A percentile compares a stretch with the other conserved stretches of the same genome.
These are phyloP conservation scores for Melinopterus prodromus DNA, from an alignment of 2,888 invertebrate genomes.

Conservation along the genomic window DNA sequence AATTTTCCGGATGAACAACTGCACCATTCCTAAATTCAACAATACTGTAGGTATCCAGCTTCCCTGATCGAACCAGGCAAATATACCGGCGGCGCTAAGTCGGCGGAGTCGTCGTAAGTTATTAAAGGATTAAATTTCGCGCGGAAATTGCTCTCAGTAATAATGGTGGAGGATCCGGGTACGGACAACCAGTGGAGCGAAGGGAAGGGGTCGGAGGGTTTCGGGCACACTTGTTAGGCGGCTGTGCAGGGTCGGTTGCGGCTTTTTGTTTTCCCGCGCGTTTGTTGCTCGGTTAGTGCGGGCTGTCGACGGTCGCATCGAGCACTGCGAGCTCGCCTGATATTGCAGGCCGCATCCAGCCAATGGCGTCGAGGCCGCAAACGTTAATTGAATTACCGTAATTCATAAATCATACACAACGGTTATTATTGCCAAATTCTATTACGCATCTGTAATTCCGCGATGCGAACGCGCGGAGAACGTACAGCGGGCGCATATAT, in stretches of 20 bases:
- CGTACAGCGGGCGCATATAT: background rate
- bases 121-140: conserved; percentile 16
- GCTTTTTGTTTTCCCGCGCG: background rate
- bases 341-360: conserved; percentile 7
- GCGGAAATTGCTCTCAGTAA: conserved; percentile 7
- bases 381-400: conserved; percentile 24
- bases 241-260: background rate
- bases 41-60: background rate
- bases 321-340: background rate
- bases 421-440: conserved; percentile 20
- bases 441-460: background rate
- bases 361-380: conserved; percentile 6
- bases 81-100: background rate
- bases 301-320: background rate
- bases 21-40: background rate
- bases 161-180: background rate
- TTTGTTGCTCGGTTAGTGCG: background rate
- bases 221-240: background rate
- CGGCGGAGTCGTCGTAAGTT: conserved; percentile 8
- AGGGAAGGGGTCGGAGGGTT: background rate
- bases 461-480: background rate
- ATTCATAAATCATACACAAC: conserved; percentile 20
- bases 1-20: background rate
- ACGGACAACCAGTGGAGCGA: background rate
- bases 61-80: background rate